phyloP scores from a whole-genome alignment of 2,797 vertebrate species.

The Sebastes hubbsi region DNA sequence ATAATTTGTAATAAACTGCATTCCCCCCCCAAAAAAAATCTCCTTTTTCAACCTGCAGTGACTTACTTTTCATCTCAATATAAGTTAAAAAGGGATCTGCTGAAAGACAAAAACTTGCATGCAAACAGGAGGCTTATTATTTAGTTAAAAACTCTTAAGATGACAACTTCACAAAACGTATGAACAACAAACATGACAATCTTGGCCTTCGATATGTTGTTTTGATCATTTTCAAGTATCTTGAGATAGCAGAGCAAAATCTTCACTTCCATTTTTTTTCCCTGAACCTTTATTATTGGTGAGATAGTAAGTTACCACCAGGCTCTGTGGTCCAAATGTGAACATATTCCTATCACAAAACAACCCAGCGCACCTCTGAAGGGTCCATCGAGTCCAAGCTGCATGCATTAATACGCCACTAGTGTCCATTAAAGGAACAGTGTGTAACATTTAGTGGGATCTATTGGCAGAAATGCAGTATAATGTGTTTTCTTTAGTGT shows the following conservation, averaged over 20 bases:
- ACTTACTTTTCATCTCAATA: background rate
- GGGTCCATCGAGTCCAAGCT: background rate
- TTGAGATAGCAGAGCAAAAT: constrained; percentile 32
- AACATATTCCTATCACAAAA: constrained; percentile 1
- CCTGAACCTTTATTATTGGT: constrained; percentile 13
- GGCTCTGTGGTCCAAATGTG: constrained; percentile 15
- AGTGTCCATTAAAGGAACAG: background rate
- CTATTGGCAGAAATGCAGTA: too few species aligned
- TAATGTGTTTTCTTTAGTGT: too few species aligned
- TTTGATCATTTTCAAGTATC: constrained; percentile 76
- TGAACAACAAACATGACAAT: constrained; percentile 21
- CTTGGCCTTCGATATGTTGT: constrained; percentile 19
- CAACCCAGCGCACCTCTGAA: background rate
- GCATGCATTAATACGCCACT: constrained; percentile 2
- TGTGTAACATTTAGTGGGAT: too few species aligned
- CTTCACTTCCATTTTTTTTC: constrained; percentile 10
- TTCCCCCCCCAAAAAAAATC: background rate
- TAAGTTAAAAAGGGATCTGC: constrained; percentile 8
- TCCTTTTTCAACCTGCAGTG: background rate
- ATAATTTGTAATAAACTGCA: background rate
- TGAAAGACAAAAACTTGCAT: constrained; percentile 49
- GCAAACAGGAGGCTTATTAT: constrained; percentile 35
- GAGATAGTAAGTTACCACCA: background rate
- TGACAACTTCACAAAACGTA: constrained; percentile 24
- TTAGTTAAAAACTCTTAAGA: constrained; percentile 37